Evolutionary conservation across 2,113 vertebrate species (phyloP), one percentile per base, ranked within the genome.

Genomic region (Xyrauchen texanus): DNA sequence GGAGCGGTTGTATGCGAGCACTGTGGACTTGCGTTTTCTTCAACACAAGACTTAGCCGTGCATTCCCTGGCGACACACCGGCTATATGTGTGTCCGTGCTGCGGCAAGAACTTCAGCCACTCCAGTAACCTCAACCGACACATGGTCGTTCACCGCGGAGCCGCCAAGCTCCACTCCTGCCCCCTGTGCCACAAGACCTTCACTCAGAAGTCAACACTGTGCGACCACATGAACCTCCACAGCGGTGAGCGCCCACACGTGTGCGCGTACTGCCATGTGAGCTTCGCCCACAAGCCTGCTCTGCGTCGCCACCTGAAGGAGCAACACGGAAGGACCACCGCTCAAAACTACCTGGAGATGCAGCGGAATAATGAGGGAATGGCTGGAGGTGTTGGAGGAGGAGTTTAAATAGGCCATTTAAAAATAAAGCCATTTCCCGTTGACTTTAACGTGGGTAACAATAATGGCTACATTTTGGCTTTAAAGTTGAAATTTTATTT

Each of bases 181-280:
- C 94, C 93, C 12, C 89, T 97, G 58, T 98, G 96, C 81, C 94
- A 95, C 46, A 97, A 97, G 90, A 95, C 94, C 66, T 98, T 98
- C 90, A 98, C 96, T 0, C 96, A 98, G 83, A 97, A 97, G 63
- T 96, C 96, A 76, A 96, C 96, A 0, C 93, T 98, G 46, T 95
- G 95, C 52, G 96, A 97, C 87, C 96, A 98, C 93, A 93, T 98
- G 92, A 98, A 98, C 91, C 94, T 98, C 58, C 96, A 98, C 89
- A 97, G 95, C 0, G 96, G 96, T 0, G 93, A 95, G 61, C 85
- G 95, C 16, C 96, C 96, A 0, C 96, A 98, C 68, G 93, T 92
- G 61, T 98, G 96, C 81, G 94, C 94, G 7, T 97, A 97, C 90
- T 98, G 96, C 77, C 92, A 96, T 8, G 95, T 96, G 8, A 93